Conservation (phyloP, 2,113 vertebrate genomes). For the Sisor rabdophorus region DNA sequence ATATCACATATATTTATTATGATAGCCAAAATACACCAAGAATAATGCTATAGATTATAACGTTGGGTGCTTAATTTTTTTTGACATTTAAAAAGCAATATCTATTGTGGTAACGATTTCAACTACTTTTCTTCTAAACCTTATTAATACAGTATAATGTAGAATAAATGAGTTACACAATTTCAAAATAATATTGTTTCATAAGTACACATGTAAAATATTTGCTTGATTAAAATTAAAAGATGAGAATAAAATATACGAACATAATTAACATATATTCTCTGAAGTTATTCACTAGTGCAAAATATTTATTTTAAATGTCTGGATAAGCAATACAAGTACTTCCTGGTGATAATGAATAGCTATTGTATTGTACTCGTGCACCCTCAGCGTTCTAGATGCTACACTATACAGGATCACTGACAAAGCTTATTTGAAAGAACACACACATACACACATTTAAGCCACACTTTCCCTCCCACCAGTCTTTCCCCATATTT, state of each 20-base stretch:
- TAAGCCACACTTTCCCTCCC: conserved; percentile 40
- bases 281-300: background rate
- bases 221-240: conserved; percentile 2
- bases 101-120: background rate
- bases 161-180: background rate
- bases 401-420: conserved; percentile 61
- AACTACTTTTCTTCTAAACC: background rate
- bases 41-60: conserved; percentile 6
- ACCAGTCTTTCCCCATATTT: conserved; percentile 47
- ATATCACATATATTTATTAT: conserved; percentile 21
- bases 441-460: conserved; percentile 26
- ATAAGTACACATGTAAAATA: background rate
- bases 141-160: background rate
- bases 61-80: background rate
- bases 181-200: background rate
- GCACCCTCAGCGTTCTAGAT: conserved; percentile 64
- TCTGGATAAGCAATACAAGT: conserved; percentile 6
- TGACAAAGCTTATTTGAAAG: conserved; percentile 68
- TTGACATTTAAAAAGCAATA: background rate
- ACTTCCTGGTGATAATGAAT: conserved; percentile 49
- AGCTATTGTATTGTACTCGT: conserved; percentile 56
- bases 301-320: background rate
- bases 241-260: background rate
- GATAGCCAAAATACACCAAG: conserved; percentile 18
- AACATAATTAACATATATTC: background rate